Evolutionary conservation across 2,797 vertebrate species (phyloP).

Genomic region (Vultur gryphus): DNA sequence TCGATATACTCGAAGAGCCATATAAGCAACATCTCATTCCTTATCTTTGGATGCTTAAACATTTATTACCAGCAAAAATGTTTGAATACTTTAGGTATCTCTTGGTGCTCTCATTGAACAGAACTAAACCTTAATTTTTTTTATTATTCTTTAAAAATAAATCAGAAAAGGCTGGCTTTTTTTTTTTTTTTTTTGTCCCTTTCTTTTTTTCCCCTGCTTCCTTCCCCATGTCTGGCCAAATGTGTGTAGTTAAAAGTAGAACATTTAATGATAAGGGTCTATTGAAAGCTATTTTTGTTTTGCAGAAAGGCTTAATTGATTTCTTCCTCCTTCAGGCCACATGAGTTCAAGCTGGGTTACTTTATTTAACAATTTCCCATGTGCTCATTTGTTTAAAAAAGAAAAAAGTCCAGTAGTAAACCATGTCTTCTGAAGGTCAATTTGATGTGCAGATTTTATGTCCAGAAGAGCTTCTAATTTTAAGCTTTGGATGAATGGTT

Average conservation of each 20-base stretch:
- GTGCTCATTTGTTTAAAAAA: not conserved
- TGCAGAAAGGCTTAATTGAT: not conserved
- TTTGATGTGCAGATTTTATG: not conserved
- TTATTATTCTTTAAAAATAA: not conserved
- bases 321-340: not conserved
- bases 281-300: not conserved
- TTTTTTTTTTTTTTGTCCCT: rapidly evolving
- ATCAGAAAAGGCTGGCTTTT: not conserved
- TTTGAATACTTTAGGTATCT: not conserved
- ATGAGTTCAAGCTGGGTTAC: not conserved
- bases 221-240: not conserved
- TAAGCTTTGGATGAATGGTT: not conserved
- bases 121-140: not conserved
- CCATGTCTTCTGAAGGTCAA: not conserved
- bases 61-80: not conserved
- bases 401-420: not conserved
- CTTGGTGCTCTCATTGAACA: not conserved
- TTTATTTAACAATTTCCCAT: not conserved
- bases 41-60: not conserved
- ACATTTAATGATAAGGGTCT: not conserved
- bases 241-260: not conserved
- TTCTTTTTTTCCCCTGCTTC: not conserved
- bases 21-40: not conserved
- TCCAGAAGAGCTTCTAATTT: not conserved
- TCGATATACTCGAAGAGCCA: not conserved